Evolutionary conservation across 2,888 invertebrate species (phyloP), one percentile per base, ranked within the genome.

Genomic region (Hirudinaria manillensis): DNA sequence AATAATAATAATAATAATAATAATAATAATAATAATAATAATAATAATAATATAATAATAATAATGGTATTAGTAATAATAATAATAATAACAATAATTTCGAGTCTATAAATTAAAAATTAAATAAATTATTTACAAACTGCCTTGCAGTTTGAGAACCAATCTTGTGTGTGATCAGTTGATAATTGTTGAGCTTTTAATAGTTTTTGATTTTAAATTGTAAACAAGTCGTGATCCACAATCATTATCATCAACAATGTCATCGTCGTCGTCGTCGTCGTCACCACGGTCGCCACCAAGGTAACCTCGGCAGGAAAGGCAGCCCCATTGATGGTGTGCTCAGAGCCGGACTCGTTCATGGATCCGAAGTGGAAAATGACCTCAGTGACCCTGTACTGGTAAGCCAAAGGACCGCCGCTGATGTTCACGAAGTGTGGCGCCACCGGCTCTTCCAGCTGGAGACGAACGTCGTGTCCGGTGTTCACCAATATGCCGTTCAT

Each of bases 261-360:
- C 74, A 32, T 74, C 74, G 27, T 65, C 74, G 27, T 74, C 66
- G 19, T 74, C 74, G 27, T 66, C 74, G 27, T 66, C 74, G 65
- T 61, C 74, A 61, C 32, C 74, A 36, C 32, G 65, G n/a, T 34
- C 74, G 36, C 32, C 74, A 66, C 29, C 75, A 70, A 4, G 53
- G 27, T 71, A 87, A 97, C 97, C 92, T 98, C 98, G 74, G 96
- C 96, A 16, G 98, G 97, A 87, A 98, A 99, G 75, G 93, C 90
- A 83, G 94, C 92, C 79, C 95, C 94, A 83, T 94, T 94, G 83
- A 98, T 93, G 76, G 93, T 93, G 86, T 99, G 98, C 85, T 99
- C 98, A 21, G 97, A 97, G 32, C 98, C 98, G 81, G 91, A 90
- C 86, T 96, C 94, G 87, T 96, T 94, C 83, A 91, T 90, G 79